Evolutionary conservation across 92 coral and sea anemone genomes (phyloP).

Genomic region (Porites evermanni): DNA sequence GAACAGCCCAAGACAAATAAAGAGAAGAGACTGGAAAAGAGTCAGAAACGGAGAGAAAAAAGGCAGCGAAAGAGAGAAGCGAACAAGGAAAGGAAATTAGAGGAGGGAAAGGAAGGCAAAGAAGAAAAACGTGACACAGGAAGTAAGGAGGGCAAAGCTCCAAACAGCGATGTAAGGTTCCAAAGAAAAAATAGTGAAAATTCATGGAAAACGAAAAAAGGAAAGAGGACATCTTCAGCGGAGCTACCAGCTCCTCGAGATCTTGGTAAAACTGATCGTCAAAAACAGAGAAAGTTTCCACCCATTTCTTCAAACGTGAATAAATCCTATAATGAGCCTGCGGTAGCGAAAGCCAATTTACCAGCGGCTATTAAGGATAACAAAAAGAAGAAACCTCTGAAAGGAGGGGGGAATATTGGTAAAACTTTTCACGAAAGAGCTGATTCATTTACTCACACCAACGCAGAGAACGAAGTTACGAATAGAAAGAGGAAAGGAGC

Average conservation of each 20-base stretch:
- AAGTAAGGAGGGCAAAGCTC: neutral
- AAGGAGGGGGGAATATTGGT: neutral
- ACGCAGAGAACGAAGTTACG: neutral
- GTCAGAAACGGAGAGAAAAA: conserved; percentile 63
- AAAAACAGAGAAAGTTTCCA: neutral
- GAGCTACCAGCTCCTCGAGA: neutral
- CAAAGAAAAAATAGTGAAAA: conserved; percentile 10
- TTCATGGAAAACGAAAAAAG: conserved; percentile 19
- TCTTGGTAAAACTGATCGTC: conserved; percentile 5
- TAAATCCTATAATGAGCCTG: conserved; percentile 1
- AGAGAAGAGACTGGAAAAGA: conserved; percentile 71
- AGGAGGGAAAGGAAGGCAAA: neutral
- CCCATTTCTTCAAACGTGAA: neutral
- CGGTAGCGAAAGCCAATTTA: neutral
- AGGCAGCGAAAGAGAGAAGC: conserved; percentile 67
- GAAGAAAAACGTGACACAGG: neutral
- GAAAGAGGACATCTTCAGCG: neutral
- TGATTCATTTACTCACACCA: neutral
- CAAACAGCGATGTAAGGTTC: neutral
- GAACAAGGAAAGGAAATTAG: conserved; percentile 31
- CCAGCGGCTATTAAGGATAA: neutral
- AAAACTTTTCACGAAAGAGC: neutral
- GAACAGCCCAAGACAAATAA: conserved; percentile 67
- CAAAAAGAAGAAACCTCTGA: conserved; percentile 9
- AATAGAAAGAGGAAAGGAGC: conserved; percentile 38